Conservation (phyloP, 1,140 invertebrate species). For the Drosophila orosa region DNA sequence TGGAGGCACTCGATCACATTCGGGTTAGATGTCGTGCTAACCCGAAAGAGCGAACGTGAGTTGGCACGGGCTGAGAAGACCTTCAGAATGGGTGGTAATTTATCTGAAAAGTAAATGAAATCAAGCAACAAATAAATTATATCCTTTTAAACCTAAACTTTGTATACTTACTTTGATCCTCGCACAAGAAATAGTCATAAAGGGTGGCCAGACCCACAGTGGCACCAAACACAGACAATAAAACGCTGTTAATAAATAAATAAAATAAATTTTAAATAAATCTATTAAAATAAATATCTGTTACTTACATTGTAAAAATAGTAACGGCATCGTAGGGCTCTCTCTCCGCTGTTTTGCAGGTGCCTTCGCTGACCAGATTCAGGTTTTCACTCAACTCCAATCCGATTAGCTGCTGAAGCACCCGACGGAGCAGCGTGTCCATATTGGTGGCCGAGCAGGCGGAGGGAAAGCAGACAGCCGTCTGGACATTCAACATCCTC, state of each 20-base stretch:
- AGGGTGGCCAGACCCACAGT: slow-evolving; percentile 33
- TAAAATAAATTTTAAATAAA: background rate
- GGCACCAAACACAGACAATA: slow-evolving; percentile 40
- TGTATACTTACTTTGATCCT: slow-evolving; percentile 43
- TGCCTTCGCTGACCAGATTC: slow-evolving; percentile 20
- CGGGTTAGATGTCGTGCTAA: slow-evolving; percentile 44
- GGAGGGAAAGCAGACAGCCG: slow-evolving; percentile 52
- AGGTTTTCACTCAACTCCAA: slow-evolving; percentile 15
- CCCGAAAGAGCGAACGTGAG: slow-evolving; percentile 41
- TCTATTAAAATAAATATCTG: background rate
- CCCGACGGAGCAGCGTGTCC: slow-evolving; percentile 33
- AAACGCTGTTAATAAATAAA: slow-evolving; percentile 9
- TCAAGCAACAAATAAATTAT: background rate
- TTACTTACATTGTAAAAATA: slow-evolving; percentile 62
- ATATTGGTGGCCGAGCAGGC: slow-evolving; percentile 44
- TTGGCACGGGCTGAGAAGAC: slow-evolving; percentile 59
- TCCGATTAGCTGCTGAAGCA: slow-evolving; percentile 31
- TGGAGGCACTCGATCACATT: slow-evolving; percentile 84
- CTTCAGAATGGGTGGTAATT: slow-evolving; percentile 39
- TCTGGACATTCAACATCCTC: slow-evolving; percentile 19
- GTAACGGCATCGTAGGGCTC: slow-evolving; percentile 26
- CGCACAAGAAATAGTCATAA: slow-evolving; percentile 55
- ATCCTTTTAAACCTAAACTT: background rate
- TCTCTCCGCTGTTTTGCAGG: slow-evolving; percentile 44
- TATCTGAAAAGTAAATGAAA: slow-evolving; percentile 25